phyloP scores from a whole-genome alignment of 2,888 invertebrate genomes.

The Ischnura elegans region DNA sequence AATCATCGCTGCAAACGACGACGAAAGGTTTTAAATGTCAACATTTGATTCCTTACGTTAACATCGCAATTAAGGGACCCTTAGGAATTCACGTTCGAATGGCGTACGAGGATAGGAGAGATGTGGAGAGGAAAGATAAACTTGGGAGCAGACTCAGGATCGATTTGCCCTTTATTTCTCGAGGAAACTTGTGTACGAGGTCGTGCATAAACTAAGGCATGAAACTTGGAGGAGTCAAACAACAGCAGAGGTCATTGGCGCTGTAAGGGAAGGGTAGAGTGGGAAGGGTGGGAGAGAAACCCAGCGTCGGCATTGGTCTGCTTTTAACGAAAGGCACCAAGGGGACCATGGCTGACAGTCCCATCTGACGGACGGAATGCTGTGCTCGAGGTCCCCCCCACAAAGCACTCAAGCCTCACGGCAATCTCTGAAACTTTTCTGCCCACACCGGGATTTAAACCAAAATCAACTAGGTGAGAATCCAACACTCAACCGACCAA shows the following conservation, averaged over 20 bases:
- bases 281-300: no score
- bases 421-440: no score
- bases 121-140: neutral
- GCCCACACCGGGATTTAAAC: no score
- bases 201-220: neutral
- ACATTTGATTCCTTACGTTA: neutral
- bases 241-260: neutral
- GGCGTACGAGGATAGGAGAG: neutral
- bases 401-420: no score
- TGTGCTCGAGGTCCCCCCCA: no score
- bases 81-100: neutral
- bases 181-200: neutral
- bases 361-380: no score
- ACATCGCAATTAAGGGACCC: neutral
- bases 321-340: no score
- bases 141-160: neutral
- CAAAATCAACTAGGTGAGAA: no score
- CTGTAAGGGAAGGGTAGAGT: no score
- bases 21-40: neutral
- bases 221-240: neutral
- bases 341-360: no score
- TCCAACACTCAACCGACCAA: no score
- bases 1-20: neutral
- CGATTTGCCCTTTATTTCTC: neutral
- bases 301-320: no score